Conservation (phyloP, 2,113 vertebrate genomes). For the Antechinus stuartii region DNA sequence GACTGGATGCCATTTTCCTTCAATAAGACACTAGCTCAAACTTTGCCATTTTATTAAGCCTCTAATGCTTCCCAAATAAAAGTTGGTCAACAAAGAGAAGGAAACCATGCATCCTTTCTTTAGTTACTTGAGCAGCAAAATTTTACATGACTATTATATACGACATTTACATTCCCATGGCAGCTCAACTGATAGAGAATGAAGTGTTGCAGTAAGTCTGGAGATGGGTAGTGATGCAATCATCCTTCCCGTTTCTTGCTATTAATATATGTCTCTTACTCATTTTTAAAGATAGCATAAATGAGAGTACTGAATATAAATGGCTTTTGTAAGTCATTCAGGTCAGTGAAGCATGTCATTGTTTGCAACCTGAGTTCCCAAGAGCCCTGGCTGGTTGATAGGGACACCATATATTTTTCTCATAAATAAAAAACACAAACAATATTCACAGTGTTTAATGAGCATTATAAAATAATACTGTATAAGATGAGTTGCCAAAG, state of each 20-base stretch:
- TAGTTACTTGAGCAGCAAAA: conserved; percentile 61
- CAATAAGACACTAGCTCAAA: not conserved
- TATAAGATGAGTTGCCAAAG: conserved; percentile 74
- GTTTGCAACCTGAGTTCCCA: conserved; percentile 86
- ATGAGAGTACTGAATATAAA: conserved; percentile 90
- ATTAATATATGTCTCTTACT: conserved; percentile 89
- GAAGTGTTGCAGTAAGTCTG: conserved; percentile 84
- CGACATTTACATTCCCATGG: conserved; percentile 79
- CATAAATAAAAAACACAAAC: conserved; percentile 85
- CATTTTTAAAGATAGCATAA: conserved; percentile 88
- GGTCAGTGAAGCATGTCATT: conserved; percentile 89
- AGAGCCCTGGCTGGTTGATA: conserved; percentile 81
- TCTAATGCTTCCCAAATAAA: conserved; percentile 38
- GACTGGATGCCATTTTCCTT: not conserved
- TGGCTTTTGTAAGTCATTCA: conserved; percentile 89
- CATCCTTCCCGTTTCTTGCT: conserved; percentile 84
- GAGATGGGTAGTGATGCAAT: conserved; percentile 85
- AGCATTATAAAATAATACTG: conserved; percentile 83
- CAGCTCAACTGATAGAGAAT: conserved; percentile 84
- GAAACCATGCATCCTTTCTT: conserved; percentile 55
- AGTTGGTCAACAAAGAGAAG: conserved; percentile 61
- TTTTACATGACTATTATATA: conserved; percentile 78
- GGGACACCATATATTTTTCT: conserved; percentile 84
- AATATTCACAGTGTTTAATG: conserved; percentile 84
- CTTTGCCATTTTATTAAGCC: not conserved